These are phyloP conservation scores for Rutpela maculata DNA, from an alignment of 2,888 invertebrate genomes.

Conservation along the genomic window DNA sequence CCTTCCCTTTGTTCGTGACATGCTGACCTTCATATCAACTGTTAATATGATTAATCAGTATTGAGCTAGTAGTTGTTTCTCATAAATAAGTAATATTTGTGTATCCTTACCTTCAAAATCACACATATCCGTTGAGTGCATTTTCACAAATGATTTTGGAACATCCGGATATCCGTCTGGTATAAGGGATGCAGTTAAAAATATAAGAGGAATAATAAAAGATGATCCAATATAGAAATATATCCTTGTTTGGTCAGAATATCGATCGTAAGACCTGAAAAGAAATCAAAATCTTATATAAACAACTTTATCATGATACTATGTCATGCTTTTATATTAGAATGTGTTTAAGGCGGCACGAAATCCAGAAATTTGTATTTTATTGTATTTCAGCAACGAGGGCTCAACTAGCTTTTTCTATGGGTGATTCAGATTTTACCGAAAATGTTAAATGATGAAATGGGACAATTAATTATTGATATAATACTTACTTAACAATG, in stretches of 20 bases:
- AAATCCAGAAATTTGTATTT: no score
- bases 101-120: conserved; percentile 62
- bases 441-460: neutral
- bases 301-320: no score
- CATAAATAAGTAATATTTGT: neutral
- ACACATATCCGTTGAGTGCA: conserved; percentile 59
- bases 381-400: no score
- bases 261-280: conserved; percentile 46
- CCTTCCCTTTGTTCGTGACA: no score
- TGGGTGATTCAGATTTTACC: no score
- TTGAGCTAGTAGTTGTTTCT: no score
- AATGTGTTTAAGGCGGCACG: neutral
- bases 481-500: conserved; percentile 63
- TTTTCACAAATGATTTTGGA: conserved; percentile 63
- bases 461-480: neutral
- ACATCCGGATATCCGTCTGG: conserved; percentile 60
- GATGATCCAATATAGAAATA: conserved; percentile 56
- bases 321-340: neutral
- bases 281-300: neutral
- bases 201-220: conserved; percentile 57
- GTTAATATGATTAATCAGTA: no score
- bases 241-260: conserved; percentile 42
- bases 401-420: no score
- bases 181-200: conserved; percentile 60
- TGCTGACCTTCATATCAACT: no score